Evolutionary conservation across 2,888 invertebrate species (phyloP), one percentile per base, ranked within the genome.

Genomic region (Miltochrista miniata): DNA sequence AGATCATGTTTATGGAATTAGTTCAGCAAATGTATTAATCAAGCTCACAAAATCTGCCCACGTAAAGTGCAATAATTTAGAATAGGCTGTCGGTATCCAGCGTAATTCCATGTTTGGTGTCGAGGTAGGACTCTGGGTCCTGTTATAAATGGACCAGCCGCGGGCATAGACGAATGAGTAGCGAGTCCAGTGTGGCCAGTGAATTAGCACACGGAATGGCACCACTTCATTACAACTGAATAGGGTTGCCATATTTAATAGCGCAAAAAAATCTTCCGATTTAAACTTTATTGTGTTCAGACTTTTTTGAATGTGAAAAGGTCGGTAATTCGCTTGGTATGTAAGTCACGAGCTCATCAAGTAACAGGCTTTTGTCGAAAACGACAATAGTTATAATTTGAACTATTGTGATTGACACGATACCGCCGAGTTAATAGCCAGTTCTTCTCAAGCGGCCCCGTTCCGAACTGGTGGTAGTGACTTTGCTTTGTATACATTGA

Each of bases 41-140:
- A 70, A 72, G 66, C 76, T 70, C 67, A 71, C 68, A 61, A 69
- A 66, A 56, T 64, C 72, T 54, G 61, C 77, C 79, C 74, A 78
- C 79, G 75, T 74, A 69, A 72, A 74, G 74, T 66, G 73, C 75
- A 74, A 77, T 79, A 77, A 77, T 70, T 79, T 69, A 74, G 61
- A 62, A 66, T 68, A 58, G 61, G 61, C 60, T 72, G 74, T 68
- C 74, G 70, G 68, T 65, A 61, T 55, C 40, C 48, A 59, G 33
- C 46, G 44, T 66, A 70, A 68, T 59, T 50, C 51, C 48, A 64
- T 45, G 68, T 59, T 68, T 46, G 53, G 56, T 57, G 31, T 41
- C 54, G n/a, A 40, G 44, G 18, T 44, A 18, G 44, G 33, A 24
- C 36, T 40, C 55, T 54, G 68, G 70, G 73, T 81, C 73, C 70